Evolutionary conservation across 2,888 invertebrate genomes (phyloP), one percentile per base, ranked within the genome.

Genomic region (Ceraclea dissimilis): DNA sequence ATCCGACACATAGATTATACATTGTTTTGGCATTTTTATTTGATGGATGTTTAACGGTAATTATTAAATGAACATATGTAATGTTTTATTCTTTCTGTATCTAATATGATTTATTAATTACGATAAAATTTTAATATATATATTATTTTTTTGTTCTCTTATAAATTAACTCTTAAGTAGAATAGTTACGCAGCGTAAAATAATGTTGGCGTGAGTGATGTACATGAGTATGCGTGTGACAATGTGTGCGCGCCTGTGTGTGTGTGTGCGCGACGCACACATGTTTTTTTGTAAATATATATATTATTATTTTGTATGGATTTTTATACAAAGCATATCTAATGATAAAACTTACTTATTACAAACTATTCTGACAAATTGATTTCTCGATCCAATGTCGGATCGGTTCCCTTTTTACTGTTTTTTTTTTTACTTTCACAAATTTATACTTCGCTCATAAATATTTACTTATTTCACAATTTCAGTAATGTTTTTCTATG

Each of bases 291-390:
- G 55, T 56, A 56, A 56, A 56, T 56, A 56, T 54, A 51, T 55
- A 55, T 56, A 56, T 51, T 51, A 56, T 51, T 51, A 51, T 56
- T 51, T 56, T 56, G 51, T 56, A 56, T 56, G 51, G 21, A 56
- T 56, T 56, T 55, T 51, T 51, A 55, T 56, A 56, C 51, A 56
- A 51, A 51, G 51, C 51, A 56, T 56, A 55, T 55, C 55, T 55
- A 49, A 46, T 44, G 22, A 43, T 43, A 55, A 31, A 34, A 39
- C 39, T 39, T 21, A 11, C 19, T 20, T 48, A n/a, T 39, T 39
- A 39, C 39, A 8, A n/a, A 6, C 26, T 26, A 26, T 26, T 26
- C 10, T n/a, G n/a, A n/a, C n/a, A n/a, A n/a, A 26, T 26, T 26
- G 26, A 26, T 26, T 2, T n/a, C 53, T n/a, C 53, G 20, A 17